phyloP scores from a whole-genome alignment of 2,888 invertebrate species.

The Pilophorus perplexus region DNA sequence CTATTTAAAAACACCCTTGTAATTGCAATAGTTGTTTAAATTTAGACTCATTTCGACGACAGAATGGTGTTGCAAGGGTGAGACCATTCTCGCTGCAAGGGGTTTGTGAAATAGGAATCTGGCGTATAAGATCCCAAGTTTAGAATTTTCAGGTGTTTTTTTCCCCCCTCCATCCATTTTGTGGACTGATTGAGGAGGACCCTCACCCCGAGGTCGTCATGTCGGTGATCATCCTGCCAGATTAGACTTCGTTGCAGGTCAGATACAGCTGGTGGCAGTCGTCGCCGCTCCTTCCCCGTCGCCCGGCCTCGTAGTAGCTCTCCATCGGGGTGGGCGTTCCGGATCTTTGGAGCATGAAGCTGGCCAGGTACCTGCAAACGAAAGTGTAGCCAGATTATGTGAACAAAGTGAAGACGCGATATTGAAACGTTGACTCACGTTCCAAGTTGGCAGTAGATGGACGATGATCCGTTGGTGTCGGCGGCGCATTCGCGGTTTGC shows the following conservation, averaged over 20 bases:
- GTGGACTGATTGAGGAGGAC: too few species aligned
- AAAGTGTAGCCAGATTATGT: neutral
- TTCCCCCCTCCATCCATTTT: too few species aligned
- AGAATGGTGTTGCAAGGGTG: too few species aligned
- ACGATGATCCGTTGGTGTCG: conserved; percentile 67
- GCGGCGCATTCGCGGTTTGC: conserved; percentile 83
- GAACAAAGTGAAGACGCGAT: too few species aligned
- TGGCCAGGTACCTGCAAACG: conserved; percentile 72
- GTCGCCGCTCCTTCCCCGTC: conserved; percentile 79
- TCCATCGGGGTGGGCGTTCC: conserved; percentile 64
- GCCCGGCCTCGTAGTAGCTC: conserved; percentile 77
- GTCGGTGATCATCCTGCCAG: too few species aligned
- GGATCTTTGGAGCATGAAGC: conserved; percentile 76
- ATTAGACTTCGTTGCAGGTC: conserved; percentile 86
- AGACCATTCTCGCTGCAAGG: too few species aligned
- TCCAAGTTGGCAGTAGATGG: conserved; percentile 88
- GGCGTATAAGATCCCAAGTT: too few species aligned
- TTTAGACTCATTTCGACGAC: too few species aligned
- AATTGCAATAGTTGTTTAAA: too few species aligned
- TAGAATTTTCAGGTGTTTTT: too few species aligned
- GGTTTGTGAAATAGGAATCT: too few species aligned
- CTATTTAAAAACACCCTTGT: neutral
- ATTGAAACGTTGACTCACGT: conserved; percentile 69
- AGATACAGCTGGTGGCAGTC: conserved; percentile 82
- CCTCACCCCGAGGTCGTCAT: too few species aligned